A percentile compares a stretch with the other conserved stretches of the same genome.
Conservation (phyloP, 2,113 vertebrate genomes). For the Macroglossus sobrinus region DNA sequence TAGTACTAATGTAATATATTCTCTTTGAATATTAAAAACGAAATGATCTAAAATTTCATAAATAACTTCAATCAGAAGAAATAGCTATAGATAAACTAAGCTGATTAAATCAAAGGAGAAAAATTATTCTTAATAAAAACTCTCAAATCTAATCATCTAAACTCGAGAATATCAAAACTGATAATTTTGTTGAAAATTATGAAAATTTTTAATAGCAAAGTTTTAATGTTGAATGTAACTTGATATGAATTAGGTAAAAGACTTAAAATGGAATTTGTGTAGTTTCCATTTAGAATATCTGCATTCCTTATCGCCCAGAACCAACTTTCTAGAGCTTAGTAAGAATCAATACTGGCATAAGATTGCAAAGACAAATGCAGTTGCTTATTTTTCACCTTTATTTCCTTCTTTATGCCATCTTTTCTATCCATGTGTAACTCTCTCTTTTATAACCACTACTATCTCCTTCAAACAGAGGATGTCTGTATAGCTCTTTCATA, state of each 20-base stretch:
- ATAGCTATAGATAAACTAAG: background rate
- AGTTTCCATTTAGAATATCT: background rate
- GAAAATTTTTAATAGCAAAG: background rate
- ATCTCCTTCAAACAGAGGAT: background rate
- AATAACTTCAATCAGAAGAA: background rate
- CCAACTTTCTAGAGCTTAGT: background rate
- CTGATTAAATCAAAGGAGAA: conserved; percentile 5
- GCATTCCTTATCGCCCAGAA: background rate
- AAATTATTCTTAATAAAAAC: conserved; percentile 19
- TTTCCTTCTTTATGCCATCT: background rate
- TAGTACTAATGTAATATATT: background rate
- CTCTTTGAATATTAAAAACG: background rate
- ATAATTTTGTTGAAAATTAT: conserved; percentile 11
- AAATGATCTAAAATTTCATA: background rate
- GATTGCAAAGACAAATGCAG: background rate
- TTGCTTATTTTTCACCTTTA: background rate
- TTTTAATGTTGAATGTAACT: conserved; percentile 14
- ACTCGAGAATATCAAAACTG: background rate
- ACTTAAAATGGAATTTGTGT: background rate
- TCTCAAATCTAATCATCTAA: background rate
- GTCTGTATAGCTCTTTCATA: background rate
- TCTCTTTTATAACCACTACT: background rate
- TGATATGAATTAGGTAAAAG: background rate
- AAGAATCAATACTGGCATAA: background rate
- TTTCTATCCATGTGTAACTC: background rate